Base-by-base conservation (phyloP, 2,113 vertebrate genomes). In the Butastur rufipennis region DNA sequence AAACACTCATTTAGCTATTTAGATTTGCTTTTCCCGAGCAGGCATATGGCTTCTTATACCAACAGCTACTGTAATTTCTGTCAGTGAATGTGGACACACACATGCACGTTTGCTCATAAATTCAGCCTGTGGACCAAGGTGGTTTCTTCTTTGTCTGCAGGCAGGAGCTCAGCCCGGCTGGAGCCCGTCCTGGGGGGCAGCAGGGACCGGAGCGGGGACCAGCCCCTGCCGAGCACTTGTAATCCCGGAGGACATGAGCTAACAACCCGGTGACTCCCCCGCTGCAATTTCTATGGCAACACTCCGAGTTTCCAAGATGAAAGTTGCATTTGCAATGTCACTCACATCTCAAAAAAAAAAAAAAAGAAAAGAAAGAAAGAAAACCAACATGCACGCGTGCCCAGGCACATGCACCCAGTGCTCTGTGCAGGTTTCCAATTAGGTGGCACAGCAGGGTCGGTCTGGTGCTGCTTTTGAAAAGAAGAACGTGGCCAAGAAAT, bases 231-330 rank as follows among this genome's bases (percentile, higher is more conserved):
- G 75, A 94, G 74, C 42, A 8, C 21, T 11, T 21, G 55, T 21
- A 22, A 48, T 90, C 88, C 87, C 29, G 0, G 34, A 72, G 65
- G 91, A 67, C 73, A 47, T 6, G 22, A 96, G 81, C 78, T 58
- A 50, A 56, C 67, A 91, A 50, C 59, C 81, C 7, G 4, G 50
- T 90, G 65, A 75, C 68, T 91, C 75, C 81, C 65, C 86, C 11
- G 20, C 81, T 95, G 82, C 77, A 56, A 96, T 97, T 95, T 98
- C 97, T 97, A 94, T 93, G 74, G 95, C 93, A 98, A 98, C 94
- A 81, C 87, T 65, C 42, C n/a, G 73, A 50, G 56, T 72, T 84
- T 62, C 16, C 47, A 34, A 88, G 91, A 80, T 70, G 84, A 80
- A 95, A 94, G 86, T 83, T 89, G 74, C 70, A 68, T 96, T 96